These are phyloP conservation scores for Enoplosus armatus DNA, from an alignment of 2,797 vertebrate species.

Conservation along the genomic window DNA sequence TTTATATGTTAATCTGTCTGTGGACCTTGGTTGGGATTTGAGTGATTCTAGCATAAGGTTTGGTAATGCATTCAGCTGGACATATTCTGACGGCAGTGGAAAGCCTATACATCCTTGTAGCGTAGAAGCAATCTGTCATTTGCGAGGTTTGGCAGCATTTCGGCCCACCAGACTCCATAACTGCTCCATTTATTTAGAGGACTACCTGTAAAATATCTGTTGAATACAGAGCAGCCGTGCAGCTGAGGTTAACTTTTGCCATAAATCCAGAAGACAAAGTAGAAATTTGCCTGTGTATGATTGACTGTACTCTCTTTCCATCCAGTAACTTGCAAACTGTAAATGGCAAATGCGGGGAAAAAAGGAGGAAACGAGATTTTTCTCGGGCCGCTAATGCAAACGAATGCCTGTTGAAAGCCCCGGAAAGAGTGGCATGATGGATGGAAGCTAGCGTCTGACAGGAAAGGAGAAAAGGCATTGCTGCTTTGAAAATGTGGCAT, in stretches of 20 bases:
- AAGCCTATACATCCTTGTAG: conserved; percentile 64
- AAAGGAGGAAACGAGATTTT: conserved; percentile 44
- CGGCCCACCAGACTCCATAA: conserved; percentile 58
- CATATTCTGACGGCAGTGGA: conserved; percentile 55
- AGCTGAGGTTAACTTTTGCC: conserved; percentile 49
- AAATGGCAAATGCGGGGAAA: conserved; percentile 45
- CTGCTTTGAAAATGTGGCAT: conserved; percentile 20
- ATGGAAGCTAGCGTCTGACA: conserved; percentile 40
- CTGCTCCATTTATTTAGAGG: conserved; percentile 62
- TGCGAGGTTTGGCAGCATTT: conserved; percentile 51
- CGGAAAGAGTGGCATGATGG: conserved; percentile 49
- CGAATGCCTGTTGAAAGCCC: conserved; percentile 34
- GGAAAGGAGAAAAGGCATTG: conserved; percentile 1
- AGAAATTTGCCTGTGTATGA: conserved; percentile 39
- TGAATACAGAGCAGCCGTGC: conserved; percentile 54
- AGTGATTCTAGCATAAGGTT: conserved; percentile 67
- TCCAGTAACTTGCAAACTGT: conserved; percentile 38
- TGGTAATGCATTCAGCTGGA: conserved; percentile 68
- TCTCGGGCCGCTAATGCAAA: conserved; percentile 56
- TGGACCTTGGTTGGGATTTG: conserved; percentile 68
- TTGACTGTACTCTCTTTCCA: conserved; percentile 43
- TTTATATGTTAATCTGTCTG: conserved; percentile 83
- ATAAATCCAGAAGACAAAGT: conserved; percentile 68
- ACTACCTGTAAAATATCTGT: conserved; percentile 64
- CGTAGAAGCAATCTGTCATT: conserved; percentile 65